Base-by-base conservation (phyloP, 2,797 vertebrate genomes). In the Platyrinchus mystaceus region DNA sequence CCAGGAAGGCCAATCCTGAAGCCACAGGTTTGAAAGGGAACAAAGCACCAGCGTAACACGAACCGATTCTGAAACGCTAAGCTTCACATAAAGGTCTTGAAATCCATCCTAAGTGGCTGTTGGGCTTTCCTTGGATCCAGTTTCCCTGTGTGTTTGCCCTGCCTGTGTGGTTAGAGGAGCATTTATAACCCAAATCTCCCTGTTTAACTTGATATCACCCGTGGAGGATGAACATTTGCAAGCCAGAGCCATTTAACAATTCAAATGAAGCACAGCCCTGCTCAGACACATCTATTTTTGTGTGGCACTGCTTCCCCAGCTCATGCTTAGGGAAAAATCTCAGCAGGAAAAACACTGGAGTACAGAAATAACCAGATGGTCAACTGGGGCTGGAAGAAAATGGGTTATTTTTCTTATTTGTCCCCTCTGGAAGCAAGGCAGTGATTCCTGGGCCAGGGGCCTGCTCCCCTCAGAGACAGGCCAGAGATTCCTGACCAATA, bases 281-380 rank as follows among this genome's bases (percentile, higher is more conserved):
- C 18, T 74, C 5, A 80, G 85, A 64, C 58, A 39, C 23, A 3
- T 32, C 74, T 88, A 59, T 80, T 91, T 91, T 41, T 79, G 37
- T 46, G 41, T 26, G 46, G 32, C 16, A 68, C 56, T 58, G 73
- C 56, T 77, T 64, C 18, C 76, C 59, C 70, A 62, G 66, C 71
- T 89, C 75, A n/a, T 46, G 37, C 2, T 30, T 58, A 87, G 63
- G 59, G 74, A 17, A 91, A 75, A 89, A 50, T 34, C 53, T 93
- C 86, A 66, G 66, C 55, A 90, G 78, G 90, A 89, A 73, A 94
- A 95, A 79, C 53, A 84, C 11, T 36, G n/a, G 74, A 66, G 34
- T 8, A 36, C 28, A 68, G 71, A 84, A 91, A 93, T 56, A 89
- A 73, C 32, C 52, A 73, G 64, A 60, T 79, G 60, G 70, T 63